phyloP scores from a whole-genome alignment of 2,797 vertebrate species.

The Pelochelys cantorii region DNA sequence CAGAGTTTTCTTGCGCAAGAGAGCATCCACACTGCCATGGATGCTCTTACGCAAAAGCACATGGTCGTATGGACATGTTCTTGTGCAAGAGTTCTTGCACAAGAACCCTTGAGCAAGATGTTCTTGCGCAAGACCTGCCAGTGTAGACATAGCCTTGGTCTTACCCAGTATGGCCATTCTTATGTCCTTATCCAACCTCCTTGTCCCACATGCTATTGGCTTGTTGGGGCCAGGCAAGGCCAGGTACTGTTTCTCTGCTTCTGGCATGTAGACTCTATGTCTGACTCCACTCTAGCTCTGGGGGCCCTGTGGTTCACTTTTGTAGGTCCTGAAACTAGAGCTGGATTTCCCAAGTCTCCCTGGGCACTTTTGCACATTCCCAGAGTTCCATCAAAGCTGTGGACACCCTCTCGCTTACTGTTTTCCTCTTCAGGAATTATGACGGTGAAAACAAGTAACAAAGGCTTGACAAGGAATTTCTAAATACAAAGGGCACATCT shows the following conservation, averaged over 20 bases:
- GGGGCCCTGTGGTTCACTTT: not conserved
- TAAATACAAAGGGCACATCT: not conserved
- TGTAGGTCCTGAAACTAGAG: not conserved
- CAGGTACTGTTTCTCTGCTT: not conserved
- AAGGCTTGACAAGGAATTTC: rapidly evolving
- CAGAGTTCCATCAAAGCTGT: not conserved
- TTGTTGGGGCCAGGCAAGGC: not conserved
- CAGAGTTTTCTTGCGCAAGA: too few relatives aligned
- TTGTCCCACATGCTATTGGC: not conserved
- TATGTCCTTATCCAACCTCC: not conserved
- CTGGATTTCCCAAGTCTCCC: not conserved
- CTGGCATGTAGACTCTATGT: rapidly evolving
- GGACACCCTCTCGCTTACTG: not conserved
- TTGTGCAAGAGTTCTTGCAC: too few relatives aligned
- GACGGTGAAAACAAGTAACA: not conserved
- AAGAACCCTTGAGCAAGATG: too few relatives aligned
- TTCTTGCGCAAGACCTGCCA: too few relatives aligned
- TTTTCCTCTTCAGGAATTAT: not conserved
- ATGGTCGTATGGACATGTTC: too few relatives aligned
- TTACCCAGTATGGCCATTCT: too few relatives aligned
- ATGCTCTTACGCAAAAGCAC: too few relatives aligned
- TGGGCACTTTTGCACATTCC: not conserved
- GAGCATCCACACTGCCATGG: too few relatives aligned
- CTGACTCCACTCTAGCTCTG: not conserved
- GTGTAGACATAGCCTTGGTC: too few relatives aligned